Evolutionary conservation across 2,797 vertebrate species (phyloP).

Genomic region (Falco biarmicus): DNA sequence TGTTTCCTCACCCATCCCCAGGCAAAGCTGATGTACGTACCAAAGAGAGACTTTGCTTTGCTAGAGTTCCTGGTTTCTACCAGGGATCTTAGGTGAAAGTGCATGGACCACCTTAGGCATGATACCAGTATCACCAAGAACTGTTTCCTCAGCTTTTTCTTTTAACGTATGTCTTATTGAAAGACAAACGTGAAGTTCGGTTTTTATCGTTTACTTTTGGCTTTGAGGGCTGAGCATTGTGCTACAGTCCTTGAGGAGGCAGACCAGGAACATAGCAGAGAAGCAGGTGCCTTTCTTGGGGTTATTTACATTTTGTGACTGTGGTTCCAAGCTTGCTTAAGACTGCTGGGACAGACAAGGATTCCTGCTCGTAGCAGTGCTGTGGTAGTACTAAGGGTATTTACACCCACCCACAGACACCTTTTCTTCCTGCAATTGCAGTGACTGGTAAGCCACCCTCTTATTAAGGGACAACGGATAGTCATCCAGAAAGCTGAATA

Average conservation of each 20-base stretch:
- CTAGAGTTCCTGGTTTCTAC: neutral
- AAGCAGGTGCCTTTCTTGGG: neutral
- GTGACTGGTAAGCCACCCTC: neutral
- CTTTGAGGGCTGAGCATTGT: neutral
- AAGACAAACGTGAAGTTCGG: neutral
- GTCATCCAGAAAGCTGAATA: neutral
- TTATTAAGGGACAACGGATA: neutral
- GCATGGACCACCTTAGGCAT: neutral
- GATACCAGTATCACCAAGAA: neutral
- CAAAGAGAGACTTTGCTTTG: neutral
- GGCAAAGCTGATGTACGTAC: neutral
- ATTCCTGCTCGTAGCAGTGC: neutral
- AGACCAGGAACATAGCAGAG: neutral
- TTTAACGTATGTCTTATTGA: neutral
- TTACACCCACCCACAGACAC: neutral
- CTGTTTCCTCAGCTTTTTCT: neutral
- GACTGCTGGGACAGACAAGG: neutral
- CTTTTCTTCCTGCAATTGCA: neutral
- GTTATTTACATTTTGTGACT: neutral
- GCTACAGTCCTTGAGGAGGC: neutral
- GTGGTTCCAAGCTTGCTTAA: neutral
- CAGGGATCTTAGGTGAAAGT: neutral
- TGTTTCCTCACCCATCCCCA: neutral
- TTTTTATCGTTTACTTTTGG: neutral
- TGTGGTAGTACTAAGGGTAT: neutral